Conservation (phyloP, 1,140 invertebrate species). For the Hermetia illucens region DNA sequence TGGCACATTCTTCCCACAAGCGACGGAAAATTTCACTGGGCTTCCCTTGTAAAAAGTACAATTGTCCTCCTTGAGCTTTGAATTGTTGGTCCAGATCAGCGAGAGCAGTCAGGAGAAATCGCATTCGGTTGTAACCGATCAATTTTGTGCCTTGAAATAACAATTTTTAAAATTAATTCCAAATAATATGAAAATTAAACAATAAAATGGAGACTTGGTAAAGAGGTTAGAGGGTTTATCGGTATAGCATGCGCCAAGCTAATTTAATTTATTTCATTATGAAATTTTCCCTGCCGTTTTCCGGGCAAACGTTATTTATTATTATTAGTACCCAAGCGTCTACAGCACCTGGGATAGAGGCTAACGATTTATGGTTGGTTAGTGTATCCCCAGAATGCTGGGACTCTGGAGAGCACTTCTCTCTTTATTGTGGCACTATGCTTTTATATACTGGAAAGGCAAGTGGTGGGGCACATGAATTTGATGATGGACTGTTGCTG, state of each 20-base stretch:
- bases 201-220: slow-evolving; percentile 1
- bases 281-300: background rate
- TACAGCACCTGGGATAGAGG: no score
- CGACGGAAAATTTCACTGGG: slow-evolving; percentile 44
- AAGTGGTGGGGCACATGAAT: no score
- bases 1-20: slow-evolving; percentile 39
- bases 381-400: no score
- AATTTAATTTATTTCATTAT: background rate
- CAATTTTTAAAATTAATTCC: background rate
- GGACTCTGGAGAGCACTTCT: no score
- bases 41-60: slow-evolving; percentile 48
- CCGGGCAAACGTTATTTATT: background rate
- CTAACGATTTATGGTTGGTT: no score
- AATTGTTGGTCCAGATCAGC: slow-evolving; percentile 51
- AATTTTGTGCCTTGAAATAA: slow-evolving; percentile 38
- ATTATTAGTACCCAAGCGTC: slow-evolving; percentile 2
- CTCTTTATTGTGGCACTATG: no score
- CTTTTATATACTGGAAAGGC: no score
- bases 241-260: background rate
- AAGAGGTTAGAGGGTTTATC: background rate
- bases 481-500: no score
- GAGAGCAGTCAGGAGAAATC: slow-evolving; percentile 54
- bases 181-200: background rate
- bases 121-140: slow-evolving; percentile 52
- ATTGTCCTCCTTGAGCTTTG: slow-evolving; percentile 32